phyloP scores from a whole-genome alignment of 1,140 invertebrate species.

The Nephila pilipes region DNA sequence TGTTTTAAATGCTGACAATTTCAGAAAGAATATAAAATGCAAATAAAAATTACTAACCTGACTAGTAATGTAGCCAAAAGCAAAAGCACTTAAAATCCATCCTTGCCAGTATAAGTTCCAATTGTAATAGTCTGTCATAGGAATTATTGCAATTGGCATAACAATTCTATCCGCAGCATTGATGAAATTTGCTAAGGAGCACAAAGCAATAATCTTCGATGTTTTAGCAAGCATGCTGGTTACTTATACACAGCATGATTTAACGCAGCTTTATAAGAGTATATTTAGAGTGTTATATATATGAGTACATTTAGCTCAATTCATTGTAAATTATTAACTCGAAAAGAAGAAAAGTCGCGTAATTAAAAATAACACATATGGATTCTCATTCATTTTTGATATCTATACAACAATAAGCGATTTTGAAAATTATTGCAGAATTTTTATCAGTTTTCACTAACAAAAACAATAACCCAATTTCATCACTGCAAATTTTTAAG shows the following conservation, averaged over 20 bases:
- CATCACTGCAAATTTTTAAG: neutral
- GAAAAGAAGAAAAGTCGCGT: neutral
- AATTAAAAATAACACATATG: neutral
- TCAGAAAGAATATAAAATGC: neutral
- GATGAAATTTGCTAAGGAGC: constrained; percentile 89
- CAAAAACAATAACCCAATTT: neutral
- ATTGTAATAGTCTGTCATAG: constrained; percentile 88
- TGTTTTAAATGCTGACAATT: no score
- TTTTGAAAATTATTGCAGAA: neutral
- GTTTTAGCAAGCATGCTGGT: constrained; percentile 79
- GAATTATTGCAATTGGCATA: constrained; percentile 90
- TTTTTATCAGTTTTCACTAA: neutral
- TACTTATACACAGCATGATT: constrained; percentile 8
- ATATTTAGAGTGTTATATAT: no score
- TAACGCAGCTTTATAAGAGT: neutral
- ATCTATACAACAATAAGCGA: neutral
- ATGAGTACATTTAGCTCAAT: no score
- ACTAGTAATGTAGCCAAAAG: constrained; percentile 90
- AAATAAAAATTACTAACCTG: constrained; percentile 81
- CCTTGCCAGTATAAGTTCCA: constrained; percentile 89
- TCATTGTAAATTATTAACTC: neutral
- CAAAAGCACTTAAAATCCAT: constrained; percentile 90
- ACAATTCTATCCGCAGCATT: constrained; percentile 90
- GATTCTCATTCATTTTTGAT: neutral
- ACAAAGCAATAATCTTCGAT: constrained; percentile 85